Percentiles rank a stretch among this genome's conserved stretches.
Evolutionary conservation across 2,113 vertebrate species (phyloP).

Genomic region (Opisthocomus hoazin): DNA sequence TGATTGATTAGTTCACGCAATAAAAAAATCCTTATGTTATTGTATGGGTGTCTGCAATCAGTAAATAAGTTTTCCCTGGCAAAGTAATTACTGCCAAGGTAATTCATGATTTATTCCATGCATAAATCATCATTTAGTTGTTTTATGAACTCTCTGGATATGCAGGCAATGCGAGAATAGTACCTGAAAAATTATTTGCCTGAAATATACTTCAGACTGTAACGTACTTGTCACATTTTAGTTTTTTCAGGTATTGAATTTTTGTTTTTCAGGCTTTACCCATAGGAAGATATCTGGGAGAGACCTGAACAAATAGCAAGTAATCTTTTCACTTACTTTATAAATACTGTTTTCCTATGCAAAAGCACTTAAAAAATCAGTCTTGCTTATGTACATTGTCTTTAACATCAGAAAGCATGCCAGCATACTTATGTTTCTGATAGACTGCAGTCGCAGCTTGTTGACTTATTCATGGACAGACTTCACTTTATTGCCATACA

Average conservation of each 20-base stretch:
- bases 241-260: not conserved
- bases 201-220: not conserved
- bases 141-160: not conserved
- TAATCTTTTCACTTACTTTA: not conserved
- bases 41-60: not conserved
- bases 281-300: not conserved
- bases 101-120: too few species aligned
- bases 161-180: not conserved
- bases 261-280: not conserved
- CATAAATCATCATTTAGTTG: not conserved
- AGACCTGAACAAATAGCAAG: not conserved
- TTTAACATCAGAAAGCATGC: not conserved
- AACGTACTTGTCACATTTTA: not conserved
- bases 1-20: not conserved
- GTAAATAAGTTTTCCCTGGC: slow-evolving; percentile 4
- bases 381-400: not conserved
- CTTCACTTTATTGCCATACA: not conserved
- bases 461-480: not conserved
- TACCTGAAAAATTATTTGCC: not conserved
- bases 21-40: not conserved
- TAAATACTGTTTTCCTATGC: not conserved
- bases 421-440: not conserved
- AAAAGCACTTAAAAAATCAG: not conserved
- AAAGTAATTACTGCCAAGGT: not conserved
- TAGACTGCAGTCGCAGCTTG: not conserved